Evolutionary conservation across 2,797 vertebrate species (phyloP).

Genomic region (Lagorchestes hirsutus): DNA sequence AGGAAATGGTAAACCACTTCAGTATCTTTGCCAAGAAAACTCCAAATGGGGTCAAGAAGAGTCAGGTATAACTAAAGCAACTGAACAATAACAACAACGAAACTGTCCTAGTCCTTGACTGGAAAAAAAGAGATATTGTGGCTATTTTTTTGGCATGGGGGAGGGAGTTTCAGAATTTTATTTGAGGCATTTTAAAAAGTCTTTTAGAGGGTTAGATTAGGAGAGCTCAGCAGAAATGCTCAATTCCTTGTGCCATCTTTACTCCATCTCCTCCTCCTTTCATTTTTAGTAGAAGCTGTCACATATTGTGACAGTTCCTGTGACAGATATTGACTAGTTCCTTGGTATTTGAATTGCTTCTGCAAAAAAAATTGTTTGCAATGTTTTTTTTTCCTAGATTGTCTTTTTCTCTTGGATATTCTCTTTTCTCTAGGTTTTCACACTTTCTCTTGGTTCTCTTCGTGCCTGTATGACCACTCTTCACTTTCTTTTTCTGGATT

Average conservation of each 20-base stretch:
- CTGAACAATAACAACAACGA: too few species aligned
- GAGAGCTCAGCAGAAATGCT: neutral
- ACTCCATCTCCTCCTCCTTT: neutral
- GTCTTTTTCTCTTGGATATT: neutral
- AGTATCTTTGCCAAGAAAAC: too few species aligned
- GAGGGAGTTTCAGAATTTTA: neutral
- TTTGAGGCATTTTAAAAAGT: neutral
- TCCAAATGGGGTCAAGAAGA: too few species aligned
- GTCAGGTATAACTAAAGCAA: too few species aligned
- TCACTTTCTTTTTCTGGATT: neutral
- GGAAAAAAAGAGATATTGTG: neutral
- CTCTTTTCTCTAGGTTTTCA: neutral
- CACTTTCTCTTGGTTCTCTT: neutral
- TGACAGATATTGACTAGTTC: neutral
- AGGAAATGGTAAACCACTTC: too few species aligned
- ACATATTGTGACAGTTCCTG: neutral
- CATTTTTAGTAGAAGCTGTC: neutral
- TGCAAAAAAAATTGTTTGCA: neutral
- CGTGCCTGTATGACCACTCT: neutral
- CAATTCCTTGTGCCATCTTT: neutral
- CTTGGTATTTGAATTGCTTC: neutral
- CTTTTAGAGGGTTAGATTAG: neutral
- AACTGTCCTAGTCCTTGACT: too few species aligned
- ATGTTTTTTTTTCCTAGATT: neutral
- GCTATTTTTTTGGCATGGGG: too few species aligned